Base-by-base conservation (phyloP, 1,140 invertebrate species). In the Ostrea denselamellosa region DNA sequence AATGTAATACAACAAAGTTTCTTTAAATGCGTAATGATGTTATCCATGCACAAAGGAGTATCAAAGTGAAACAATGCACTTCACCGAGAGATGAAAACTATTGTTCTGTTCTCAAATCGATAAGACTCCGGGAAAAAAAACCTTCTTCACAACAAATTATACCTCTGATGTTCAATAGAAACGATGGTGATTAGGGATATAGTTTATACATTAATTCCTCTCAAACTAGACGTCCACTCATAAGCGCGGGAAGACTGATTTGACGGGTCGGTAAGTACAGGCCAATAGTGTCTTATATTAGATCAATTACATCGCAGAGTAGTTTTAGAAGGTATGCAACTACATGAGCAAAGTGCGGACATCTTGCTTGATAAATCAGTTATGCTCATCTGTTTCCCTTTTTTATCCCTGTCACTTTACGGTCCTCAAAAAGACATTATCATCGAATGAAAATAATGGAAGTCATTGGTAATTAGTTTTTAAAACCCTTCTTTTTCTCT, bases 151-250 rank as follows among this genome's bases (percentile, higher is more conserved):
- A 25, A 77, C 28, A 77, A 77, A 77, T 77, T 77, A 5, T 25
- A 77, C 68, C 68, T 77, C 68, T 77, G 56, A 77, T 25, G 68
- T 77, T 25, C 22, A 25, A 77, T 77, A 77, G 28, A 77, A 34
- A 77, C 22, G 22, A 34, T 14, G 68, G 12, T 77, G 68, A 77
- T 77, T 77, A 77, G 68, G 22, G 12, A 34, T 34, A 77, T 77
- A 28, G 28, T 25, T 34, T 77, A 10, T 25, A 17, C 12, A 14
- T 62, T n/a, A n/a, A 19, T 34, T 12, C 25, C 68, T 28, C 25
- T 77, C 25, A 28, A 77, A 77, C 8, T 25, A 77, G 68, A 77
- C 68, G 25, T 77, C 25, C 68, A 14, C 2, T 77, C 25, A 77
- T 25, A 77, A 77, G 25, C 25, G 68, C 68, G 25, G 68, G 25